A percentile compares a stretch with the other conserved stretches of the same genome.
Conservation (phyloP, 2,888 invertebrate species). For the Agrilus biguttatus region DNA sequence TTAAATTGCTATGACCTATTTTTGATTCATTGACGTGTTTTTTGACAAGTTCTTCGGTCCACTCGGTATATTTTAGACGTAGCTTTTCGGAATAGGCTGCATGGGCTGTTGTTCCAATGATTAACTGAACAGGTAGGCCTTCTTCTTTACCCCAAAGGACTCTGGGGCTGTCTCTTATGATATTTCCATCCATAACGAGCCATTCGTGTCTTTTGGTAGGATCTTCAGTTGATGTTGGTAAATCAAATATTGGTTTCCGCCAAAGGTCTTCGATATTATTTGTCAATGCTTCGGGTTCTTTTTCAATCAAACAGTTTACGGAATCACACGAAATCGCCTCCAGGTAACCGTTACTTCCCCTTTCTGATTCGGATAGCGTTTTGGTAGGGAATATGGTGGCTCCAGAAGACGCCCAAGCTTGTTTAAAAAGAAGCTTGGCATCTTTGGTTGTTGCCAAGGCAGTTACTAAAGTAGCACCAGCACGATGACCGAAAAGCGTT, state of each 20-base stretch:
- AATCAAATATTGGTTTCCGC: slow-evolving; percentile 43
- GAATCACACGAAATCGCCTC: slow-evolving; percentile 32
- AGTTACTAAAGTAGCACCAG: slow-evolving; percentile 72
- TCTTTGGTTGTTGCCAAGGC: slow-evolving; percentile 47
- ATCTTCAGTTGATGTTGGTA: slow-evolving; percentile 39
- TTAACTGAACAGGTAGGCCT: slow-evolving; percentile 34
- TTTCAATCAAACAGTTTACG: slow-evolving; percentile 41
- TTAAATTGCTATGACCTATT: slow-evolving; percentile 47
- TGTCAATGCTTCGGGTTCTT: slow-evolving; percentile 43
- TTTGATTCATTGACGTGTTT: slow-evolving; percentile 47
- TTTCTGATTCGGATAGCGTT: slow-evolving; percentile 43
- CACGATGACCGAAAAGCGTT: slow-evolving; percentile 71
- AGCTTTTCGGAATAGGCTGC: slow-evolving; percentile 51
- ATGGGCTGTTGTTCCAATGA: slow-evolving; percentile 63
- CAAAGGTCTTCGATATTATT: slow-evolving; percentile 59
- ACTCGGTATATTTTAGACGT: slow-evolving; percentile 43
- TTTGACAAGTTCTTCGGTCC: slow-evolving; percentile 51
- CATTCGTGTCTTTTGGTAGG: slow-evolving; percentile 50
- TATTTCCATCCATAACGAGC: slow-evolving; percentile 56
- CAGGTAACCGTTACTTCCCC: slow-evolving; percentile 46
- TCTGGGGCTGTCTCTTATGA: slow-evolving; percentile 50
- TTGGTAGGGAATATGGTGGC: slow-evolving; percentile 59
- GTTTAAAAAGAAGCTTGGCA: slow-evolving; percentile 52
- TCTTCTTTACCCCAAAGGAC: slow-evolving; percentile 44
- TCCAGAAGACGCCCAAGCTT: slow-evolving; percentile 69